Evolutionary conservation across 2,888 invertebrate species (phyloP), one percentile per base, ranked within the genome.

Genomic region (Amiota minor): DNA sequence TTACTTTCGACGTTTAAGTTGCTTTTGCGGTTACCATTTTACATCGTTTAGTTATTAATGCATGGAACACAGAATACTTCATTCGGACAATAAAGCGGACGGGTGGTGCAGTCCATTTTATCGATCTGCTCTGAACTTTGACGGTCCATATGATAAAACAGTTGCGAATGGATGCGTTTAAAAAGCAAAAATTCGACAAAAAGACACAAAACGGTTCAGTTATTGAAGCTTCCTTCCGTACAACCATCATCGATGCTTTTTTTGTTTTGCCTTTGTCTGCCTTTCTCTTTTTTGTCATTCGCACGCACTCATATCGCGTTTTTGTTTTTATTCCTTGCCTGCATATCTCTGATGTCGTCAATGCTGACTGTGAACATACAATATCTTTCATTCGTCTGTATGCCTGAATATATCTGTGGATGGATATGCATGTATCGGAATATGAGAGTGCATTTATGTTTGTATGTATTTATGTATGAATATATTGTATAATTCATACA

Each of bases 171-270:
- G 9, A 9, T 35, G 35, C 35, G 35, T 35, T 35, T 35, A 0
- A 12, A 18, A 59, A 20, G 20, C 10, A 56, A 20, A 59, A 20
- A 16, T 53, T 53, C 16, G 59, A 59, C 59, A 47, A 65, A 59
- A 59, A 47, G 46, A 65, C n/a, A 65, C 23, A 65, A 65, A 65
- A 47, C 47, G 35, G 18, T 65, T 65, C 65, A 47, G 65, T 35
- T 65, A 65, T 65, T 65, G 65, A 65, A 11, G 47, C 65, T 65
- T 65, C 65, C 65, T 65, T 65, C 65, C 65, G 65, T 65, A 18
- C 47, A 47, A 47, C 65, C 47, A 16, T 65, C 65, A 65, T 47
- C 59, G 59, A 20, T 59, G 59, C 18, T 59, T 59, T 56, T 23
- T 16, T 56, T 20, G 10, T 20, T 20, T 59, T 59, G 59, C 12